A percentile compares a stretch with the other conserved stretches of the same genome.
These are phyloP conservation scores for Latheticus oryzae DNA, from an alignment of 2,888 invertebrate species.

Conservation along the genomic window DNA sequence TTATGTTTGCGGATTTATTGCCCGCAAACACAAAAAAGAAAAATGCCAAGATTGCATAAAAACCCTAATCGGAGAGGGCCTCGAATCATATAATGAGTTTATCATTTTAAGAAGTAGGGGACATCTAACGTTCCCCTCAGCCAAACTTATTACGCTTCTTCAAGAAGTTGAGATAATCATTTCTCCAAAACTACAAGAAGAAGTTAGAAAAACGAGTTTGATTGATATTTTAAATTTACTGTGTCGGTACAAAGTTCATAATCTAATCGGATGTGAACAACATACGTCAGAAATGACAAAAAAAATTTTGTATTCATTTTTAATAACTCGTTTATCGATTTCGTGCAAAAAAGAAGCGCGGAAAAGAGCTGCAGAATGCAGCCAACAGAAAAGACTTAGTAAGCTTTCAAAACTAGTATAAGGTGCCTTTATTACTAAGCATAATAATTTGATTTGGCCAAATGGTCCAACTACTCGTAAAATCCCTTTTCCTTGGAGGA, in stretches of 20 bases:
- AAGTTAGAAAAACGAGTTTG: neutral
- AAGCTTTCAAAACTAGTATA: neutral
- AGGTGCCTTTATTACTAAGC: too few species aligned
- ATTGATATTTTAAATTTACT: too few species aligned
- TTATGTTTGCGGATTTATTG: slow-evolving; percentile 4
- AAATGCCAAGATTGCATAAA: slow-evolving; percentile 2
- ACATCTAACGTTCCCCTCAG: neutral
- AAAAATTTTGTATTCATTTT: neutral
- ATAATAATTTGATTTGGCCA: too few species aligned
- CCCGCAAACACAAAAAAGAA: neutral
- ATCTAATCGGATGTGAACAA: neutral
- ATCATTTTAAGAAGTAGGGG: slow-evolving; percentile 2
- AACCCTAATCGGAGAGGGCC: neutral
- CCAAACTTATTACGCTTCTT: neutral
- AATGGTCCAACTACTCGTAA: too few species aligned
- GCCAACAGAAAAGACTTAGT: neutral
- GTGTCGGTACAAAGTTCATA: too few species aligned
- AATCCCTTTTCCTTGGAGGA: too few species aligned
- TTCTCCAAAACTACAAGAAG: neutral
- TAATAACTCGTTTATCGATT: neutral
- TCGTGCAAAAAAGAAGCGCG: neutral
- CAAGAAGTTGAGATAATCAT: neutral
- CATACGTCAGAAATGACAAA: neutral
- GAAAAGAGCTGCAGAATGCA: neutral
- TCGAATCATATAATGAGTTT: neutral